These are phyloP conservation scores for Heliothis virescens DNA, from an alignment of 1,140 invertebrate genomes.

Conservation along the genomic window DNA sequence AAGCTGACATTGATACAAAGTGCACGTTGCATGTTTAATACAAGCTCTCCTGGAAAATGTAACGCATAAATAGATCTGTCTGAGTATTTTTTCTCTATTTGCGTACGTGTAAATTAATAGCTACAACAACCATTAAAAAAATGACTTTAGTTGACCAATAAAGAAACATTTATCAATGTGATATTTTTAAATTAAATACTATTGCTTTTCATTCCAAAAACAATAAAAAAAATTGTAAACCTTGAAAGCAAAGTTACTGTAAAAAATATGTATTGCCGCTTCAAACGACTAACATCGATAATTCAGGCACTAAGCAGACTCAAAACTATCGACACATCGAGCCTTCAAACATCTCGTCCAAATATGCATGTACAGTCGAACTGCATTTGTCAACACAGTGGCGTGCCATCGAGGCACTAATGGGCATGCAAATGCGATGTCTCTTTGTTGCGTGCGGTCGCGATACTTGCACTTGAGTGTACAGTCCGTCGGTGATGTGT, in stretches of 20 bases:
- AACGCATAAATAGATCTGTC: neutral
- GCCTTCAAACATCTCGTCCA: conserved; percentile 1
- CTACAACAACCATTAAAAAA: neutral
- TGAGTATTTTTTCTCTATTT: too few species aligned
- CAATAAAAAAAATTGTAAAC: too few species aligned
- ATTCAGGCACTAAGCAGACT: neutral
- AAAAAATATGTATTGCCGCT: neutral
- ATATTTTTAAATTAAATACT: too few species aligned
- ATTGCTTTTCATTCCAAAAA: too few species aligned
- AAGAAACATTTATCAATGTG: too few species aligned
- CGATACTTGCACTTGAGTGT: conserved; percentile 7
- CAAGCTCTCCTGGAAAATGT: neutral
- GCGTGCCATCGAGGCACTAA: conserved; percentile 41
- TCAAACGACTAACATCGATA: neutral
- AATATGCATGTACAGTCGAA: conserved; percentile 14
- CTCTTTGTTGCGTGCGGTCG: conserved; percentile 36
- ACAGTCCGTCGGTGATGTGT: neutral
- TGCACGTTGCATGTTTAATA: conserved; percentile 32
- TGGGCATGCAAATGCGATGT: conserved; percentile 52
- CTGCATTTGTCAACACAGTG: conserved; percentile 17
- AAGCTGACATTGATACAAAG: neutral
- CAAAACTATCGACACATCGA: neutral
- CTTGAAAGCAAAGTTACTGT: too few species aligned
- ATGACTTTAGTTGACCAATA: too few species aligned
- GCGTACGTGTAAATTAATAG: neutral